Percentiles rank a stretch among this genome's conserved stretches.
phyloP scores from a whole-genome alignment of 2,888 invertebrate species.

The Acanthopleura granulata region DNA sequence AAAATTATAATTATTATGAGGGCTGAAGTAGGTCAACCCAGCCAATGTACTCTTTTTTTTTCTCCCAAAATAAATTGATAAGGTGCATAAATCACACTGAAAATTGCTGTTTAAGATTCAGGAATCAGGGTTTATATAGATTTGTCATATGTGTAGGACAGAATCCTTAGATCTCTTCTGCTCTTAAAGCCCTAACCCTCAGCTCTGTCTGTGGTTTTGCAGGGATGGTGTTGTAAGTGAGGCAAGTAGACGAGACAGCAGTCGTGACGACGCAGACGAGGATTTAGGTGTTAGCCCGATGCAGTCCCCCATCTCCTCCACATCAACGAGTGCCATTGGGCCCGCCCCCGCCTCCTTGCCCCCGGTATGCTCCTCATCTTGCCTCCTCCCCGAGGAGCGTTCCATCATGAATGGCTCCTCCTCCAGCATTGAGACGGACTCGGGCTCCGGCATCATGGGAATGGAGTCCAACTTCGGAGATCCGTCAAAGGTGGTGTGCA shows the following conservation, averaged over 20 bases:
- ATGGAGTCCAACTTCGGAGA: background rate
- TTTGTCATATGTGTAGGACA: no score
- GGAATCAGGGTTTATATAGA: no score
- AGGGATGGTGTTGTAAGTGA: conserved; percentile 16
- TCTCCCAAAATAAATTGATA: no score
- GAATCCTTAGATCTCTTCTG: no score
- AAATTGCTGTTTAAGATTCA: no score
- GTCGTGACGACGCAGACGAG: background rate
- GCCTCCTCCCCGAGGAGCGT: conserved; percentile 6
- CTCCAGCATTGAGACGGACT: conserved; percentile 1
- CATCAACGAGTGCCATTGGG: background rate
- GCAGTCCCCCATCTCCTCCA: conserved; percentile 17
- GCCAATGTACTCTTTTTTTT: no score
- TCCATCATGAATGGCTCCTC: background rate
- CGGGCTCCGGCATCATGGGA: background rate
- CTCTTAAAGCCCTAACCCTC: no score
- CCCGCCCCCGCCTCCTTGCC: background rate
- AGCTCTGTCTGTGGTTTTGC: no score
- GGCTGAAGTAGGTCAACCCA: no score
- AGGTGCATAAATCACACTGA: no score
- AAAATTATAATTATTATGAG: no score
- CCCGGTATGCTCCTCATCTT: conserved; percentile 4
- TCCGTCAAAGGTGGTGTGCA: background rate
- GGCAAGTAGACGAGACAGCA: background rate
- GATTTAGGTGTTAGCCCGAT: conserved; percentile 2